phyloP scores from a whole-genome alignment of 2,888 invertebrate genomes.

The Arctia plantaginis region DNA sequence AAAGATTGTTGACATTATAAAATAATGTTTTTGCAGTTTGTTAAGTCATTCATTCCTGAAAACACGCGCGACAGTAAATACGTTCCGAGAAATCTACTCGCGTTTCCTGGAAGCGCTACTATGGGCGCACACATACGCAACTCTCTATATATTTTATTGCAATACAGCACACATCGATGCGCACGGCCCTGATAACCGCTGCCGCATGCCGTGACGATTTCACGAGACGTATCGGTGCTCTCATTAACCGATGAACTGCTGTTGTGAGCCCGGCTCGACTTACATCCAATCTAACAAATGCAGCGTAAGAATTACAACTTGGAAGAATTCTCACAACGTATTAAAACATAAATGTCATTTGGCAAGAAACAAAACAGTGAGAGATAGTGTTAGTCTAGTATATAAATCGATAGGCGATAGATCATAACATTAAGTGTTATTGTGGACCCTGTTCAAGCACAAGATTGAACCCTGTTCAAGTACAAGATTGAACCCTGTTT shows the following conservation, averaged over 20 bases:
- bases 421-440: no score
- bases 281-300: slow-evolving; percentile 80
- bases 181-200: slow-evolving; percentile 80
- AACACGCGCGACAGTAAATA: slow-evolving; percentile 79
- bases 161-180: slow-evolving; percentile 72
- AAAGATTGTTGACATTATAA: not conserved
- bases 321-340: slow-evolving; percentile 4
- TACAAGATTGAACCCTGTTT: no score
- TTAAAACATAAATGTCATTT: not conserved
- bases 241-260: slow-evolving; percentile 74
- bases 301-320: slow-evolving; percentile 63
- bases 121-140: slow-evolving; percentile 73
- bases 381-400: not conserved
- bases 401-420: no score
- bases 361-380: not conserved
- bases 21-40: slow-evolving; percentile 30
- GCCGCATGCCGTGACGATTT: slow-evolving; percentile 76
- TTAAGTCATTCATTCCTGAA: slow-evolving; percentile 80
- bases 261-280: slow-evolving; percentile 78
- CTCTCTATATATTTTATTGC: slow-evolving; percentile 56
- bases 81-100: slow-evolving; percentile 83
- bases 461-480: no score
- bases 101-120: slow-evolving; percentile 85
- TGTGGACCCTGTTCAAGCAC: no score
- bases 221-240: slow-evolving; percentile 79